Conservation (phyloP, 2,888 invertebrate genomes). For the Lepidocyrtoides sp. region DNA sequence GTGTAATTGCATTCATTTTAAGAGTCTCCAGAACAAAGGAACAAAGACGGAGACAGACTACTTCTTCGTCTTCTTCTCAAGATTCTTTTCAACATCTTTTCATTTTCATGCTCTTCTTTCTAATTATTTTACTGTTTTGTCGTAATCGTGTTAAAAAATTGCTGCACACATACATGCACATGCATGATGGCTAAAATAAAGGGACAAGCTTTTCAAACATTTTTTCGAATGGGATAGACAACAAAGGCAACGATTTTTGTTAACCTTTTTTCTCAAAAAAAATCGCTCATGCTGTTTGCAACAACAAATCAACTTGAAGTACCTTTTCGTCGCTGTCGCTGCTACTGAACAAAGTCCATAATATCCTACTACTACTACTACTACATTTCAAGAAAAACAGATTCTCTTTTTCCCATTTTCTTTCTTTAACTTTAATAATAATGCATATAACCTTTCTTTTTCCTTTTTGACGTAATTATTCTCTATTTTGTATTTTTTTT, state of each 20-base stretch:
- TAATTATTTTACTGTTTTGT: slow-evolving; percentile 44
- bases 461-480: slow-evolving; percentile 2
- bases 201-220: not conserved
- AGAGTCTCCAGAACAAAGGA: slow-evolving; percentile 69
- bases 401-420: not conserved
- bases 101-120: slow-evolving; percentile 3
- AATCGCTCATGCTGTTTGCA: slow-evolving; percentile 12
- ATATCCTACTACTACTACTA: too few relatives aligned
- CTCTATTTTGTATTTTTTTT: too few relatives aligned
- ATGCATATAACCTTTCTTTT: not conserved
- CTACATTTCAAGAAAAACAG: not conserved
- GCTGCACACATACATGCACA: not conserved
- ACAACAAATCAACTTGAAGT: too few relatives aligned
- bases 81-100: not conserved
- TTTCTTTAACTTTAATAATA: not conserved
- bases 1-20: slow-evolving; percentile 45
- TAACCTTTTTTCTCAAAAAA: slow-evolving; percentile 21
- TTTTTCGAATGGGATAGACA: slow-evolving; percentile 29
- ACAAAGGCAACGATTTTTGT: slow-evolving; percentile 50
- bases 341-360: too few relatives aligned
- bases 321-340: too few relatives aligned
- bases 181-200: not conserved
- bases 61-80: not conserved
- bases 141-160: slow-evolving; percentile 27
- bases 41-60: slow-evolving; percentile 35